Percentiles rank a stretch among this genome's conserved stretches.
phyloP scores from a whole-genome alignment of 2,888 invertebrate genomes.

The Plebejus melissa region DNA sequence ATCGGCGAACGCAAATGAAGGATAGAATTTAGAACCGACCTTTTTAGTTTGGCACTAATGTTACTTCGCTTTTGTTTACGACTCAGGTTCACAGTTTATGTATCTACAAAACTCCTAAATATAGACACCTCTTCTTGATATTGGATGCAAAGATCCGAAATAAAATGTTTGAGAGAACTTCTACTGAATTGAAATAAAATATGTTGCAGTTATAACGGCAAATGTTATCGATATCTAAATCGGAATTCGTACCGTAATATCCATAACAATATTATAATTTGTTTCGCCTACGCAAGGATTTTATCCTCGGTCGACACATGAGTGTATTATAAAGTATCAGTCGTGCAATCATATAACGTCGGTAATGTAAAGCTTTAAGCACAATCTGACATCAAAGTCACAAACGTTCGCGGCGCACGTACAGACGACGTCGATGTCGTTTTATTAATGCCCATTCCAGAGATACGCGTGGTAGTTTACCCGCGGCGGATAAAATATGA shows the following conservation, averaged over 20 bases:
- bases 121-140: neutral
- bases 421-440: conserved; percentile 19
- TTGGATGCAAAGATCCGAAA: neutral
- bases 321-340: conserved; percentile 19
- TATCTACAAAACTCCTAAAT: neutral
- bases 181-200: neutral
- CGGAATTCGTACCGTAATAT: neutral
- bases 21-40: conserved; percentile 22
- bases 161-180: neutral
- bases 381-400: conserved; percentile 24
- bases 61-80: neutral
- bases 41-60: conserved; percentile 12
- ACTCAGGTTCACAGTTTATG: neutral
- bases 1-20: conserved; percentile 46
- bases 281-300: conserved; percentile 24
- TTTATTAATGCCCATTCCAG: conserved; percentile 12
- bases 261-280: conserved; percentile 21
- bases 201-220: conserved; percentile 29
- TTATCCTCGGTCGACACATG: conserved; percentile 13
- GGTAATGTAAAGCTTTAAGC: neutral
- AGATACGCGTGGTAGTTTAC: conserved; percentile 9
- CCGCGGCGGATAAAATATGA: neutral
- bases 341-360: conserved; percentile 17
- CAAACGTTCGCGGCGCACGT: conserved; percentile 7
- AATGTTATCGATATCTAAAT: conserved; percentile 25